Evolutionary conservation across 64 coral and sea anemone species (phyloP).

Genomic region (Stichodactyla mertensii): DNA sequence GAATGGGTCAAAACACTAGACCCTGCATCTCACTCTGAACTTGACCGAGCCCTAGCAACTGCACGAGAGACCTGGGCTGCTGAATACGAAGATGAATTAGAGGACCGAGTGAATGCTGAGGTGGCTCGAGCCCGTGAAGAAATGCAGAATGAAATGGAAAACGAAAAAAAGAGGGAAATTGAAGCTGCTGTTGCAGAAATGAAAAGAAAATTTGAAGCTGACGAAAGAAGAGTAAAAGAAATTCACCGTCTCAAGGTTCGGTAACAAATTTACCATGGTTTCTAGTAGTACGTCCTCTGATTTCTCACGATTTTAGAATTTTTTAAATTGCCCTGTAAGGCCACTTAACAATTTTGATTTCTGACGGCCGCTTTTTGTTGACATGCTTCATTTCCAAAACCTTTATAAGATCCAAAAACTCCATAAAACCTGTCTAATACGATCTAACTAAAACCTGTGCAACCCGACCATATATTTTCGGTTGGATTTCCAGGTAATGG

Average conservation of each 20-base stretch:
- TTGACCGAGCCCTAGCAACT: slow-evolving; percentile 71
- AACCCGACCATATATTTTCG: background rate
- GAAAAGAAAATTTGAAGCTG: slow-evolving; percentile 38
- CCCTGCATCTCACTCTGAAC: slow-evolving; percentile 52
- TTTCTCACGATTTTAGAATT: too few species aligned
- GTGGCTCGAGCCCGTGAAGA: slow-evolving; percentile 32
- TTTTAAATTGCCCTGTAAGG: too few species aligned
- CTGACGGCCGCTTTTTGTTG: too few species aligned
- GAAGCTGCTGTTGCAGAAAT: slow-evolving; percentile 37
- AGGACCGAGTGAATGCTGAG: slow-evolving; percentile 30
- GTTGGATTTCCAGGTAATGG: background rate
- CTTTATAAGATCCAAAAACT: too few species aligned
- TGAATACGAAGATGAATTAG: slow-evolving; percentile 58
- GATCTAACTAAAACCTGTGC: too few species aligned
- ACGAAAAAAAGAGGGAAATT: slow-evolving; percentile 50
- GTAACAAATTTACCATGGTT: background rate
- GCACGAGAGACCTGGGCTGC: slow-evolving; percentile 78
- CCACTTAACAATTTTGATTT: too few species aligned
- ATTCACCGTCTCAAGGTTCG: slow-evolving; percentile 50
- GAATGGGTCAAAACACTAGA: slow-evolving; percentile 45
- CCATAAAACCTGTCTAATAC: too few species aligned
- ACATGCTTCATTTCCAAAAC: too few species aligned
- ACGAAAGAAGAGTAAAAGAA: slow-evolving; percentile 58
- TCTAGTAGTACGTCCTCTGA: too few species aligned
- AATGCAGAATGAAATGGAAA: slow-evolving; percentile 20